A percentile compares a stretch with the other conserved stretches of the same genome.
Evolutionary conservation across 2,113 vertebrate genomes (phyloP).

Genomic region (Aldabrachelys gigantea): DNA sequence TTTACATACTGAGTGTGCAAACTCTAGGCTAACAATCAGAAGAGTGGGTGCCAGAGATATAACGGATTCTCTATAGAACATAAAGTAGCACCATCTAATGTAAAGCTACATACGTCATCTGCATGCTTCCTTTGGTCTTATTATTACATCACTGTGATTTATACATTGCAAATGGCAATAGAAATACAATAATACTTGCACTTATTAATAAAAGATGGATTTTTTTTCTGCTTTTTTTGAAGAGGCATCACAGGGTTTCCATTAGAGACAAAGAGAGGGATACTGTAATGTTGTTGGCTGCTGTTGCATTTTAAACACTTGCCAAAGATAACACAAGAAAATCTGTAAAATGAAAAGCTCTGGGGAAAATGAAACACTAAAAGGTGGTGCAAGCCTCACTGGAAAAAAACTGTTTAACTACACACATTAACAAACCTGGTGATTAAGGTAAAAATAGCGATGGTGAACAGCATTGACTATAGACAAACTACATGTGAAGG

Average conservation of each 20-base stretch:
- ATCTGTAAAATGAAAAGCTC: neutral
- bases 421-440: neutral
- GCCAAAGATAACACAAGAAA: neutral
- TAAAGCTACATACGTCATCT: neutral
- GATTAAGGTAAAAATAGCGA: neutral
- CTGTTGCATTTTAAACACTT: neutral
- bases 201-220: neutral
- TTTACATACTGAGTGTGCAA: neutral
- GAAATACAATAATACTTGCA: neutral
- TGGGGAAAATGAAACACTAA: conserved; percentile 15
- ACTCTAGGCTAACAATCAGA: neutral
- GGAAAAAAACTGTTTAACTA: neutral
- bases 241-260: neutral
- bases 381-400: neutral
- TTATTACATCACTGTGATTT: neutral
- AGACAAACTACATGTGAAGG: conserved; percentile 9
- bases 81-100: neutral
- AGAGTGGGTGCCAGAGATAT: neutral
- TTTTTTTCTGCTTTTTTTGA: neutral
- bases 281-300: neutral
- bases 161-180: neutral
- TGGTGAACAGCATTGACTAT: neutral
- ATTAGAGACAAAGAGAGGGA: neutral
- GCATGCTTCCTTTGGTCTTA: neutral
- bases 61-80: neutral